These are phyloP conservation scores for Priocnemis perturbator DNA, from an alignment of 2,888 invertebrate species.

Conservation along the genomic window DNA sequence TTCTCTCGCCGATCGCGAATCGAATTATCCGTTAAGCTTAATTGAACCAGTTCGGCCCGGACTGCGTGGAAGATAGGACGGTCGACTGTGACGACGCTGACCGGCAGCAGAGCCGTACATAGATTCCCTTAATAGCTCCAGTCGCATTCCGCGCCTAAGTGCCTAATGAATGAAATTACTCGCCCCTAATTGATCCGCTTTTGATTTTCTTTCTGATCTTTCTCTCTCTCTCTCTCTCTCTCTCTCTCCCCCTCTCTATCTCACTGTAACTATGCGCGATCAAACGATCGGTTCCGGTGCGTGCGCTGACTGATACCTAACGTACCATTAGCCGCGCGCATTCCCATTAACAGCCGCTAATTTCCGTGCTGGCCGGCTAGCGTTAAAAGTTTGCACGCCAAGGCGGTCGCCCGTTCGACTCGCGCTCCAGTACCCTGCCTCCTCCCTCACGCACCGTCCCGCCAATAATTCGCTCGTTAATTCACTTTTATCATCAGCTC, in stretches of 20 bases:
- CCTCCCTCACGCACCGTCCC: too few relatives aligned
- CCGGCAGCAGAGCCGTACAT: constrained; percentile 11
- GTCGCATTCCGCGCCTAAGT: constrained; percentile 34
- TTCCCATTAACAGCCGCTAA: constrained; percentile 1
- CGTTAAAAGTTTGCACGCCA: not conserved
- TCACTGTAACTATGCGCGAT: too few relatives aligned
- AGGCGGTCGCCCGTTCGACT: too few relatives aligned
- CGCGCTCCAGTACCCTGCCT: too few relatives aligned
- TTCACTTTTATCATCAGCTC: too few relatives aligned
- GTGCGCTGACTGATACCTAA: constrained; percentile 11
- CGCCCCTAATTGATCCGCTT: constrained; percentile 38
- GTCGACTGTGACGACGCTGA: not conserved
- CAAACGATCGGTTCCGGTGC: not conserved
- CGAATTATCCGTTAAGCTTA: constrained; percentile 33
- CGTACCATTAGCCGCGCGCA: constrained; percentile 13
- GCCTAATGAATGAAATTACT: constrained; percentile 41
- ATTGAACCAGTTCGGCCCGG: constrained; percentile 25
- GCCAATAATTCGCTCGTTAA: too few relatives aligned
- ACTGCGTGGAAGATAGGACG: too few relatives aligned
- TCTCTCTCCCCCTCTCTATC: not conserved
- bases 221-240: constrained; percentile 1
- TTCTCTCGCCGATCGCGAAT: constrained; percentile 19
- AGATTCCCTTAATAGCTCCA: constrained; percentile 37
- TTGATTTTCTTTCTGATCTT: constrained; percentile 25
- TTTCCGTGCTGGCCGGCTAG: constrained; percentile 9